Evolutionary conservation across 1,140 invertebrate species (phyloP), one percentile per base, ranked within the genome.

Genomic region (Prorops nasuta): DNA sequence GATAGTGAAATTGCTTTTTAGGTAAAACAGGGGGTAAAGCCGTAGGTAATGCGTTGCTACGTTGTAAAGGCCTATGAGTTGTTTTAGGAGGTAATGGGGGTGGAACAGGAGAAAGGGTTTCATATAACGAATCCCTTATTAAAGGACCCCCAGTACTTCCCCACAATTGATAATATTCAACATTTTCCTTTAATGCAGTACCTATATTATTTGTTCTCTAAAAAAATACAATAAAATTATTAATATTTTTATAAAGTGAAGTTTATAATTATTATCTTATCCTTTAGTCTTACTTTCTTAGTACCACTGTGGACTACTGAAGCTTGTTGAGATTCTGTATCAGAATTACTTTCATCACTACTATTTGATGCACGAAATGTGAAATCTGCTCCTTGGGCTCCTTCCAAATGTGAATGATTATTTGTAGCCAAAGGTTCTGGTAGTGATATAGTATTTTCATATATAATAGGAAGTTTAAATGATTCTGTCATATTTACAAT

Each of bases 21-120:
- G 70, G 60, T 54, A 72, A 56, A 41, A 73, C 70, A 20, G 67
- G 54, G 31, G 81, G 80, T 17, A 74, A 62, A 8, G 62, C 56
- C 4, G 71, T 69, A 15, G 71, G 70, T 42, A 70, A 66, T 52
- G 83, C 84, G 56, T 84, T 83, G 47, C 78, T 82, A 61, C 84
- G 73, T 54, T 86, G 83, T 45, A 86, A 69, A 8, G 84, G 84
- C 56, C 81, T 81, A 58, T 86, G 84, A 15, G 78, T 63, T n/a
- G 72, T 54, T 50, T 72, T 65, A 18, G 80, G 80, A 43, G 80
- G 80, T 47, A 81, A 58, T 19, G 80, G 80, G n/a, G 79, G 80
- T 37, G 73, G 65, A 55, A 67, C 69, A 34, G 73, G 65, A 46
- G 74, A 76, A 3, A 70, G 48, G 21, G 60, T 59, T 35, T 74